Evolutionary conservation across 2,113 vertebrate species (phyloP).

Genomic region (Empidonax traillii): DNA sequence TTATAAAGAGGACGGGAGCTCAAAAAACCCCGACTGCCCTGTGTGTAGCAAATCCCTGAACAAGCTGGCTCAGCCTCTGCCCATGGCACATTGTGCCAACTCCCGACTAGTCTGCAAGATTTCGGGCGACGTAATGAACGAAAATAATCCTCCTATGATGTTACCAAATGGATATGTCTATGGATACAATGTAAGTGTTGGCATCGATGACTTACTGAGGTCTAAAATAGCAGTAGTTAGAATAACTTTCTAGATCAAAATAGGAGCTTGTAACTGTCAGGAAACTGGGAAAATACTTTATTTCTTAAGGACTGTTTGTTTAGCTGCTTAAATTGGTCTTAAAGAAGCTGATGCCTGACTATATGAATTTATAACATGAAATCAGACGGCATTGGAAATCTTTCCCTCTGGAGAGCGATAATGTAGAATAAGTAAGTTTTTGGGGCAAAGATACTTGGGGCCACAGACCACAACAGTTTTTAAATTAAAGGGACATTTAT

Average conservation of each 20-base stretch:
- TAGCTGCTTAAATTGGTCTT: not conserved
- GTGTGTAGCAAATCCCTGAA: constrained; percentile 99
- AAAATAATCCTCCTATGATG: constrained; percentile 99
- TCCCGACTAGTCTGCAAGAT: constrained; percentile 99
- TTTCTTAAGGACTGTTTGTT: not conserved
- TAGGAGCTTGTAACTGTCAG: not conserved
- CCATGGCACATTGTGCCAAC: constrained; percentile 99
- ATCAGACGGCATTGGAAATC: not conserved
- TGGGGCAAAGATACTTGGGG: not conserved
- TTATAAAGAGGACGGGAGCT: constrained; percentile 98
- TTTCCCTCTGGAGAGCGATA: not conserved
- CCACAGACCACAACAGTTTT: not conserved
- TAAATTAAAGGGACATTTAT: not conserved
- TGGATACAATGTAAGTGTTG: constrained; percentile 93
- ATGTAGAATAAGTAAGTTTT: not conserved
- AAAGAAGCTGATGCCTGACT: not conserved
- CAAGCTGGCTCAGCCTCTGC: constrained; percentile 95
- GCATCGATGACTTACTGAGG: not conserved
- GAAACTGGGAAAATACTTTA: not conserved
- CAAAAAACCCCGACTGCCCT: constrained; percentile 97
- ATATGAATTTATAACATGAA: not conserved
- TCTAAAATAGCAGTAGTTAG: not conserved
- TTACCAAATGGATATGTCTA: constrained; percentile 98
- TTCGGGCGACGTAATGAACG: constrained; percentile 98
- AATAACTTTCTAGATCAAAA: not conserved